Conservation (phyloP, 2,888 invertebrate genomes). For the Cheilosia urbana region DNA sequence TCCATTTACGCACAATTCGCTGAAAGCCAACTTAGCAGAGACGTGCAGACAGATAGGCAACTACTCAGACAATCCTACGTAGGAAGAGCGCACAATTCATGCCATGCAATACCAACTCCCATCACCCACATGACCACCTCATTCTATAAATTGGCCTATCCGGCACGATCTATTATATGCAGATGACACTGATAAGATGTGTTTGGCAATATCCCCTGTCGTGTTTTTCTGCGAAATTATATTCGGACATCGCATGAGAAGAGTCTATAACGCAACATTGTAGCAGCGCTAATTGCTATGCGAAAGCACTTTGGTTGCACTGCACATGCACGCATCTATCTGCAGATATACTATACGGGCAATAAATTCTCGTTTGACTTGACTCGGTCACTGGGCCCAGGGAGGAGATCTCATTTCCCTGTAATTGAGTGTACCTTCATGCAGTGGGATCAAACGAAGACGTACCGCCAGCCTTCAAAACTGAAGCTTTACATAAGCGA, state of each 20-base stretch:
- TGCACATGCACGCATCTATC: not conserved
- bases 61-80: too few species aligned
- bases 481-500: too few species aligned
- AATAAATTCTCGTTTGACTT: not conserved
- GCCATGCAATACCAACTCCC: too few species aligned
- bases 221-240: not conserved
- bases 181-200: not conserved
- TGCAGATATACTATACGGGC: not conserved
- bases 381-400: too few species aligned
- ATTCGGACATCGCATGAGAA: conserved; percentile 31
- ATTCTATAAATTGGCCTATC: not conserved
- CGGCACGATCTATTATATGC: not conserved
- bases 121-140: not conserved
- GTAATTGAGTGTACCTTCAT: too few species aligned
- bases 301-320: not conserved
- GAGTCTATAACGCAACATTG: conserved; percentile 31
- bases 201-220: not conserved
- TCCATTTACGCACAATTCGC: too few species aligned
- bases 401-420: too few species aligned
- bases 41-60: too few species aligned
- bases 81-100: too few species aligned
- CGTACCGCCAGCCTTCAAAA: too few species aligned
- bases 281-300: conserved; percentile 5
- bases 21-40: too few species aligned
- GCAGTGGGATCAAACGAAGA: too few species aligned